Percentiles rank a stretch among this genome's conserved stretches.
Conservation (phyloP, 2,797 vertebrate genomes). For the Parauchenoglanis punctatus region DNA sequence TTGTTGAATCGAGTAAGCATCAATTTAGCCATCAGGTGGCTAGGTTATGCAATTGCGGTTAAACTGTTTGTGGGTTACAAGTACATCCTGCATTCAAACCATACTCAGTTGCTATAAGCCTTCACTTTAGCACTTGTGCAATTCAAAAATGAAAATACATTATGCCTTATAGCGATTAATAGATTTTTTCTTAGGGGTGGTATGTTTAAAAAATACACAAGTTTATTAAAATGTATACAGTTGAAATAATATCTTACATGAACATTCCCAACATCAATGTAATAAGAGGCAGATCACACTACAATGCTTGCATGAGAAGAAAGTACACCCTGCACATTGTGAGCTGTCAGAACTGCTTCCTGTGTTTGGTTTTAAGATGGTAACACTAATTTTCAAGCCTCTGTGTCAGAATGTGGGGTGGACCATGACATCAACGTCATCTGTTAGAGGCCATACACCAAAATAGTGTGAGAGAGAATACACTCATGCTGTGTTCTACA, state of each 20-base stretch:
- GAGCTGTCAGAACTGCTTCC: constrained; percentile 18
- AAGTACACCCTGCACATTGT: neutral
- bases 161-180: neutral
- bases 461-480: constrained; percentile 15
- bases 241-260: neutral
- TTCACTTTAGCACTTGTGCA: constrained; percentile 24
- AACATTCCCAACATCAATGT: neutral
- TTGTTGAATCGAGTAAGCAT: constrained; percentile 41
- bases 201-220: neutral
- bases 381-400: constrained; percentile 33
- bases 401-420: constrained; percentile 33
- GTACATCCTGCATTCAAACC: constrained; percentile 24
- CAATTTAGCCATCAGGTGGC: constrained; percentile 51
- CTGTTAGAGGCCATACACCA: constrained; percentile 22
- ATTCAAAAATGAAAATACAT: neutral
- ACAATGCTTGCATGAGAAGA: neutral
- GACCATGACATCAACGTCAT: constrained; percentile 39
- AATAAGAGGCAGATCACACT: neutral
- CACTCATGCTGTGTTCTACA: neutral
- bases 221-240: constrained; percentile 1
- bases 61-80: constrained; percentile 44
- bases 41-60: constrained; percentile 37
- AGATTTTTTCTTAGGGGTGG: neutral
- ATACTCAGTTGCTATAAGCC: constrained; percentile 15
- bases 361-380: constrained; percentile 29